Percentiles rank a stretch among this genome's conserved stretches.
These are phyloP conservation scores for Leptodactylus fuscus DNA, from an alignment of 2,113 vertebrate species.

Conservation along the genomic window DNA sequence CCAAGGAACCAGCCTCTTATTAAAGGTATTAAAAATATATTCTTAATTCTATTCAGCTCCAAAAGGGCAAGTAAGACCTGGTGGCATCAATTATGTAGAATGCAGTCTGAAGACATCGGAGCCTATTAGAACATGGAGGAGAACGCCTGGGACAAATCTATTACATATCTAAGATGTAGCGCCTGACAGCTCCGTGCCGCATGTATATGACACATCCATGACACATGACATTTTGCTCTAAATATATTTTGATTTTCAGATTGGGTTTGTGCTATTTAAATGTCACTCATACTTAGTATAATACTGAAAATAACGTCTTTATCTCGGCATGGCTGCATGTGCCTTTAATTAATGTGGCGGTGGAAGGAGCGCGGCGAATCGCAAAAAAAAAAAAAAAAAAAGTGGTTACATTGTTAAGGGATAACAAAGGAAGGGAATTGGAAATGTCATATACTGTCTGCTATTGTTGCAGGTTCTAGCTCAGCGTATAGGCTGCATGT, in stretches of 20 bases:
- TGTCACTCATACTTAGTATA: slow-evolving; percentile 22
- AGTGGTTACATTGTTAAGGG: background rate
- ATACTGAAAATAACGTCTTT: background rate
- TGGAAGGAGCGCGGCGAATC: background rate
- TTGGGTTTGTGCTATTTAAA: slow-evolving; percentile 19
- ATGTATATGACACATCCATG: background rate
- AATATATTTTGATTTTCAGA: slow-evolving; percentile 2
- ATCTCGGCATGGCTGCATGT: background rate
- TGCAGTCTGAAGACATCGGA: background rate
- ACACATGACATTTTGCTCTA: slow-evolving; percentile 25
- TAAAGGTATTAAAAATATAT: background rate
- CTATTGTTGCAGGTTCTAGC: background rate
- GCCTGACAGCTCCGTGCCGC: background rate
- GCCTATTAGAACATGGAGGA: background rate
- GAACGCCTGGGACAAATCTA: background rate
- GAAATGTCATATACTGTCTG: background rate
- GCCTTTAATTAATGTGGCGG: background rate
- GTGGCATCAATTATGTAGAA: background rate
- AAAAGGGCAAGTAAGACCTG: background rate
- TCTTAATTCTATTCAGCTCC: background rate
- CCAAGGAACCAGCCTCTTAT: background rate
- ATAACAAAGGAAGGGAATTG: slow-evolving; percentile 1
- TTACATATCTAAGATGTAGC: background rate
- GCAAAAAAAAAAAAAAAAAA: background rate
- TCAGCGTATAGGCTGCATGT: background rate